Evolutionary conservation across 2,113 vertebrate genomes (phyloP).

Genomic region (Aptenodytes patagonicus): DNA sequence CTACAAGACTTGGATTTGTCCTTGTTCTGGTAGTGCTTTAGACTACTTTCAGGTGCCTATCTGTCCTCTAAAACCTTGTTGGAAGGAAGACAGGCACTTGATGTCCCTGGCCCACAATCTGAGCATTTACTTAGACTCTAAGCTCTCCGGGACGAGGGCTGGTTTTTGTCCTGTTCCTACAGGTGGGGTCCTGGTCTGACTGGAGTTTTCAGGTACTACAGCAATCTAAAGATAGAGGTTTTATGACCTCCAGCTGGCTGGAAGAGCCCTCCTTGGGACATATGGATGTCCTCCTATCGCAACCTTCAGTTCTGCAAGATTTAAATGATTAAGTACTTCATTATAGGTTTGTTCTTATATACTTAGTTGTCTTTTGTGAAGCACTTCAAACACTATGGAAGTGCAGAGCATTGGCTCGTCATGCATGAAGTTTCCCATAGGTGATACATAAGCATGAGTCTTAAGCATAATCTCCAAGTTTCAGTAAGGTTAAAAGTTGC

Average conservation of each 20-base stretch:
- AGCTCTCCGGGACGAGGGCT: neutral
- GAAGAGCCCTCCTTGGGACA: neutral
- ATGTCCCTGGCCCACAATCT: neutral
- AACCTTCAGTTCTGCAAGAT: slow-evolving; percentile 67
- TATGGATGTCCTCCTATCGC: neutral
- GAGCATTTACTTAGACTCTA: neutral
- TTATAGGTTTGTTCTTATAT: slow-evolving; percentile 33
- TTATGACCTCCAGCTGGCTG: neutral
- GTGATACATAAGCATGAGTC: slow-evolving; percentile 50
- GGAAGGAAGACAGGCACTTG: neutral
- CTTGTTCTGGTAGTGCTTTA: neutral
- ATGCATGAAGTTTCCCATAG: slow-evolving; percentile 54
- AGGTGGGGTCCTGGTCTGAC: neutral
- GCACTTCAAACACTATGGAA: slow-evolving; percentile 6
- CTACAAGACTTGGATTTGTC: neutral
- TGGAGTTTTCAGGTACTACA: slow-evolving; percentile 24
- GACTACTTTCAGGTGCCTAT: neutral
- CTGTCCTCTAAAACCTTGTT: neutral
- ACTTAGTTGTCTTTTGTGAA: slow-evolving; percentile 47
- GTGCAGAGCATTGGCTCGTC: slow-evolving; percentile 25
- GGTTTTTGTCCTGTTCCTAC: neutral
- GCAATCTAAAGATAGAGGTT: neutral
- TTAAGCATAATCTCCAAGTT: slow-evolving; percentile 50
- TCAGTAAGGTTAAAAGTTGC: slow-evolving; percentile 56
- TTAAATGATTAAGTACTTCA: slow-evolving; percentile 23